These are phyloP conservation scores for Cryptus viduatorius DNA, from an alignment of 2,888 invertebrate species.

Conservation along the genomic window DNA sequence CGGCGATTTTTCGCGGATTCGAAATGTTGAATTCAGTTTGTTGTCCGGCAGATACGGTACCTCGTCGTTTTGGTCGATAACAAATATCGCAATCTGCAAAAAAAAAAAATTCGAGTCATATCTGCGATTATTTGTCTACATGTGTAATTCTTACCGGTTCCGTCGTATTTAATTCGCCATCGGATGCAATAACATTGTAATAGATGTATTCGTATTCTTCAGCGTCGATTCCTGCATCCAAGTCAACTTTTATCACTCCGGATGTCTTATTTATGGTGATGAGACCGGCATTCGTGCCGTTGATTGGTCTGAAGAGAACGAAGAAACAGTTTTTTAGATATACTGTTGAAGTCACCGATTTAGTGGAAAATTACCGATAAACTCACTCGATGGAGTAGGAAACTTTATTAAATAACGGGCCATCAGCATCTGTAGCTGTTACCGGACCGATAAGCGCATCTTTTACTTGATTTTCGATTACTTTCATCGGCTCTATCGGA, in stretches of 20 bases:
- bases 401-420: conserved; percentile 87
- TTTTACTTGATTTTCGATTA: conserved; percentile 86
- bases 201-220: conserved; percentile 84
- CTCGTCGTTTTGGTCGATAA: conserved; percentile 88
- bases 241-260: conserved; percentile 86
- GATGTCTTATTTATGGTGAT: conserved; percentile 86
- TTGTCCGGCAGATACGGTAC: conserved; percentile 83
- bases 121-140: not conserved
- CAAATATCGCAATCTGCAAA: conserved; percentile 86
- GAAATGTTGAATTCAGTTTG: conserved; percentile 81
- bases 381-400: conserved; percentile 87
- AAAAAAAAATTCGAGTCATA: not conserved
- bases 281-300: conserved; percentile 85
- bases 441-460: conserved; percentile 87
- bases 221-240: conserved; percentile 86
- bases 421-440: conserved; percentile 88
- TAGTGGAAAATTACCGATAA: conserved; percentile 1
- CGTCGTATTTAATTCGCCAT: conserved; percentile 84
- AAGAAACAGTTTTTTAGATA: conserved; percentile 48
- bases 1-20: conserved; percentile 86
- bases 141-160: conserved; percentile 30
- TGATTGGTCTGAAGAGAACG: conserved; percentile 81
- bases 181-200: conserved; percentile 87
- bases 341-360: not conserved
- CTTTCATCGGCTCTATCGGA: conserved; percentile 84